Base-by-base conservation (phyloP, 2,113 vertebrate species). In the Erinaceus europaeus region DNA sequence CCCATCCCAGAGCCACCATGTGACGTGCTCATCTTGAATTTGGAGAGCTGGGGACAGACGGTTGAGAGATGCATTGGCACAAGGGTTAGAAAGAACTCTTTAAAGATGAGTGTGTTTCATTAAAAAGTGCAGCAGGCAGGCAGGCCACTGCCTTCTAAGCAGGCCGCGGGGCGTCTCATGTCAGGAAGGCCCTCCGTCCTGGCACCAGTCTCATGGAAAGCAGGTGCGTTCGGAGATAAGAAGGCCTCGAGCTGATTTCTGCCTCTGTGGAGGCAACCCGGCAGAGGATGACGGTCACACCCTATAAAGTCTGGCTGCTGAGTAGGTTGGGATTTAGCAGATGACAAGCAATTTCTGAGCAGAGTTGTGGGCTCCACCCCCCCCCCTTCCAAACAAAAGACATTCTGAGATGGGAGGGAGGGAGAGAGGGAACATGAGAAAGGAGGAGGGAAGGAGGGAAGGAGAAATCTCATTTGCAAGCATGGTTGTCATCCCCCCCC, bases 41-140 rank as follows among this genome's bases (percentile, higher is more conserved):
- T n/a, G n/a, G n/a, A n/a, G n/a, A 27, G 11, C 69, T 18, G 27
- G 68, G 44, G 68, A 53, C 77, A 80, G 50, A 18, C 78, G 15
- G 38, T 3, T 3, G 52, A 32, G 79, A n/a, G 38, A 32, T 69
- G 69, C 1, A 50, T 21, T 8, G 75, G 64, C 44, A 4, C 14
- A 9, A n/a, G 17, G 23, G 10, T 62, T n/a, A 57, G 62, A 34
- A 36, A 18, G 1, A 0, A 6, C 4, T 46, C 87, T 73, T 55
- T 32, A 34, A 73, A 88, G 36, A 73, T 3, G 21, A 71, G 29
- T 8, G 86, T 27, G 11, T 36, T 78, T 69, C 73, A 86, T 90
- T 68, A 83, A 83, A 86, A 91, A n/a, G n/a, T n/a, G n/a, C n/a
- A n/a, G n/a, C n/a, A n/a, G 86, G 72, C 42, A 55, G 84, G 91